Evolutionary conservation across 2,888 invertebrate species (phyloP).

Genomic region (Scrobipalpa atriplicella): DNA sequence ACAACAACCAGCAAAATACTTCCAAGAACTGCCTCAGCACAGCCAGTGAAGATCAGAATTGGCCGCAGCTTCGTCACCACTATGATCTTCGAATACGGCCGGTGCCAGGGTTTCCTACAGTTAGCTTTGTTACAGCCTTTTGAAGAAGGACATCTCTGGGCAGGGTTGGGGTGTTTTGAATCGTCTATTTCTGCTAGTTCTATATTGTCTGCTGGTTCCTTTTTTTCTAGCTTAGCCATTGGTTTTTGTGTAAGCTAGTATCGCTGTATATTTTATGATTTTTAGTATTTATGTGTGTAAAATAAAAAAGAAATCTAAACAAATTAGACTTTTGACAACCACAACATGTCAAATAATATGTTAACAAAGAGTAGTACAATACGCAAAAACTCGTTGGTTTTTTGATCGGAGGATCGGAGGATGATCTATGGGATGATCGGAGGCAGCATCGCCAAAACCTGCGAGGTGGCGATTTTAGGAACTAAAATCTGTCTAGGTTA

Average conservation of each 20-base stretch:
- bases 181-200: background rate
- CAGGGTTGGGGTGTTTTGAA: background rate
- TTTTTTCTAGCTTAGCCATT: background rate
- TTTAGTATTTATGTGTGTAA: no score
- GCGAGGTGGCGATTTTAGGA: no score
- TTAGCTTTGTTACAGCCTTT: background rate
- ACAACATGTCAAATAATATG: no score
- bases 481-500: no score
- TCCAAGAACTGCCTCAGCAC: background rate
- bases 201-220: background rate
- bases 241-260: background rate
- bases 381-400: no score
- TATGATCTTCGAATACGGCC: background rate
- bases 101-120: slow-evolving; percentile 6
- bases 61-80: background rate
- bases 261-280: no score
- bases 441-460: no score
- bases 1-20: background rate
- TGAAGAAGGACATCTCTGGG: background rate
- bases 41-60: background rate
- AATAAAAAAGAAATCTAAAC: no score
- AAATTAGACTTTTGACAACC: no score
- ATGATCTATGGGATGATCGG: no score
- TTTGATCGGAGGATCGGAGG: no score
- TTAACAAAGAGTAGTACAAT: no score